Base-by-base conservation (phyloP, 2,113 vertebrate species). In the Circaetus cinerascens region DNA sequence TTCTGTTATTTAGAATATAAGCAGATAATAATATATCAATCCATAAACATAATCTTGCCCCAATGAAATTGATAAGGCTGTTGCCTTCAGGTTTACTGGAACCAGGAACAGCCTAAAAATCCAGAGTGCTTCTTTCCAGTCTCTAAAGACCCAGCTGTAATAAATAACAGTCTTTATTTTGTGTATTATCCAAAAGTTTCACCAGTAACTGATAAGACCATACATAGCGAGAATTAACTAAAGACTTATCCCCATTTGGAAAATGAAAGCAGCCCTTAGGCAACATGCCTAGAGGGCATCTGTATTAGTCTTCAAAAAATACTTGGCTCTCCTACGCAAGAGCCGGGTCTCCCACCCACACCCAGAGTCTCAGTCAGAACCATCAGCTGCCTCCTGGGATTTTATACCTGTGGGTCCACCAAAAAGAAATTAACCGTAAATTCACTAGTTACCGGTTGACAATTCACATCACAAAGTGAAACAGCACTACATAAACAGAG, bases 401-500 rank as follows among this genome's bases (percentile, higher is more conserved):
- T 73, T 62, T 45, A 22, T 15, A 86, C 63, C 85, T 22, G 19
- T 4, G 22, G 11, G 10, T 67, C 38, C 2, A 3, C 45, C 22
- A 72, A 23, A 85, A 48, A 26, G 41, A 8, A 6, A 15, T 6
- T 4, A 36, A 7, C 17, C 77, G 30, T 64, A 59, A 45, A 78
- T 27, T 57, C 29, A 34, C 32, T n/a, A 19, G 25, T 29, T 26
- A 60, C 17, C 9, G 1, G 29, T 1, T 72, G 64, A 34, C 48
- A 48, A 41, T 22, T 80, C 34, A 1, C 12, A 74, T 29, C 80
- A 26, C 29, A 11, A 41, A 57, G 36, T 1, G 2, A 66, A 83
- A 53, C 7, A 56, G 74, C 40, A 7, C 30, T 3, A 6, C 1
- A 1, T 3, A 22, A 51, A 46, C 0, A 0, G 18, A 71, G 64